Evolutionary conservation across 2,888 invertebrate species (phyloP), one percentile per base, ranked within the genome.

Genomic region (Cactoblastis cactorum): DNA sequence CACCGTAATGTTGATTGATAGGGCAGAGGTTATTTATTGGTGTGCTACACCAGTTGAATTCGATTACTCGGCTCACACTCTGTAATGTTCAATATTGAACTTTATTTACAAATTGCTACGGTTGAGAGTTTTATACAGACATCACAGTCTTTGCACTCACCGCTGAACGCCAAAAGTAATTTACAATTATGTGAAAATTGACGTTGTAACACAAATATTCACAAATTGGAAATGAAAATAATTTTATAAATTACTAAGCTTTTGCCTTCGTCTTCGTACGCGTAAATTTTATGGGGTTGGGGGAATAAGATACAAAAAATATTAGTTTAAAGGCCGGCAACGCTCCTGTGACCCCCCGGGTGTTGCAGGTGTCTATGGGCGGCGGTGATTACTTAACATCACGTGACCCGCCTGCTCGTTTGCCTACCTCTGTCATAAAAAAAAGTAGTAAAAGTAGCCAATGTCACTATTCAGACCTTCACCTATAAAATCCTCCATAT

Each of bases 1-100:
- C 24, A 8, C 22, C 15, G 24, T 57, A 57, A 57, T 57, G 52
- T 37, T 54, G 56, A 57, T 52, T 57, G 55, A 59, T 57, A 50
- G 45, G 33, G 11, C 24, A 49, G 45, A 52, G 48, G 24, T 45
- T 69, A 67, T 67, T 67, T 66, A 70, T 65, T 65, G 61, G 57
- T 49, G 49, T 45, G 46, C 32, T 24, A 35, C 53, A 48, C 41
- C 53, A 33, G 12, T 55, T 32, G 74, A 72, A 74, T 74, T 48
- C 37, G 41, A 57, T 67, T 72, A 54, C 53, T 56, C 45, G 45
- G 28, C 1, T 22, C 22, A 35, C 9, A 37, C 15, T 3, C n/a
- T 48, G 2, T 28, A 14, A 8, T 14, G 17, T 24, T 37, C 47
- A 8, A 37, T n/a, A n/a, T 48, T 37, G n/a, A 24, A 5, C 37